Percentiles rank a stretch among this genome's conserved stretches.
phyloP scores from a whole-genome alignment of 2,888 invertebrate genomes.

The Dryobotodes eremita region DNA sequence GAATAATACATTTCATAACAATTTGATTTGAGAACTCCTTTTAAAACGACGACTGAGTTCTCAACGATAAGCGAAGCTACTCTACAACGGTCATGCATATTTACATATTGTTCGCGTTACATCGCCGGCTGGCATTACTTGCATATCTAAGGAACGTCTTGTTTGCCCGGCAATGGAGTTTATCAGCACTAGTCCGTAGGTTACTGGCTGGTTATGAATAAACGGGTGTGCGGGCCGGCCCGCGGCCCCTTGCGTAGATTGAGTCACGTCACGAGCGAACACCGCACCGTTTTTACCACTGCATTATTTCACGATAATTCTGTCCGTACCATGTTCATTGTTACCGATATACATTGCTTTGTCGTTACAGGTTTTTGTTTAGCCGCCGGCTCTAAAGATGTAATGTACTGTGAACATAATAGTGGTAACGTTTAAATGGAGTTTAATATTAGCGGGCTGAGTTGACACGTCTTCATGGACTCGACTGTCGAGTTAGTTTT shows the following conservation, averaged over 20 bases:
- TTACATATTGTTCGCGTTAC: constrained; percentile 53
- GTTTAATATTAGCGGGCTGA: constrained; percentile 33
- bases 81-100: constrained; percentile 29
- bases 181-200: constrained; percentile 51
- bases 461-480: constrained; percentile 63
- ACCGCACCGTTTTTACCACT: constrained; percentile 77
- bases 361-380: constrained; percentile 48
- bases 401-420: constrained; percentile 54
- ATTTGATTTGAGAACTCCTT: constrained; percentile 47
- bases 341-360: constrained; percentile 73
- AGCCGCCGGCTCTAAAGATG: constrained; percentile 2
- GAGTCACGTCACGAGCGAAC: constrained; percentile 84
- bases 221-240: constrained; percentile 74
- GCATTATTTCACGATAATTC: constrained; percentile 75
- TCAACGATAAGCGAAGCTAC: constrained; percentile 52
- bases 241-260: constrained; percentile 79
- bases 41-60: constrained; percentile 48
- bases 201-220: constrained; percentile 67
- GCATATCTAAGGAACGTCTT: constrained; percentile 43
- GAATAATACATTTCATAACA: constrained; percentile 19
- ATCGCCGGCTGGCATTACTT: constrained; percentile 38
- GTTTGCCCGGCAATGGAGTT: constrained; percentile 67
- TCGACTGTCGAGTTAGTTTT: constrained; percentile 53
- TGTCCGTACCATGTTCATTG: constrained; percentile 62
- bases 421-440: constrained; percentile 22